Percentiles rank a stretch among this genome's conserved stretches.
These are phyloP conservation scores for Erebia palarica DNA, from an alignment of 2,888 invertebrate species.

Conservation along the genomic window DNA sequence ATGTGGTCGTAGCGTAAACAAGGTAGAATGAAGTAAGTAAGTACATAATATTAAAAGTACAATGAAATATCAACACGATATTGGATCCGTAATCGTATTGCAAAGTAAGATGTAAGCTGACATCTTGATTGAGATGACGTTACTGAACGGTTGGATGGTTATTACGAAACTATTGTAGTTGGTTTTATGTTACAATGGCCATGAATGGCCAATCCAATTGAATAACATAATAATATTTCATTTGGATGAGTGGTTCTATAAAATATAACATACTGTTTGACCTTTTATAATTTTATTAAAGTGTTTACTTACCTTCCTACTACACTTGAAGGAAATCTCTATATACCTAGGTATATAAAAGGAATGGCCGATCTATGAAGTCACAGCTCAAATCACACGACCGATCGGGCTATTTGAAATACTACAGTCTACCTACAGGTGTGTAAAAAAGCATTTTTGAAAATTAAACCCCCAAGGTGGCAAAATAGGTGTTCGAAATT, in stretches of 20 bases:
- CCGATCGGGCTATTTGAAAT: too few relatives aligned
- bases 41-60: neutral
- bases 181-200: constrained; percentile 10
- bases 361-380: too few relatives aligned
- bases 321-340: too few relatives aligned
- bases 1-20: too few relatives aligned
- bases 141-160: constrained; percentile 9
- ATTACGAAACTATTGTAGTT: constrained; percentile 18
- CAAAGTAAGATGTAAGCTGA: constrained; percentile 11
- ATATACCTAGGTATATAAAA: too few relatives aligned
- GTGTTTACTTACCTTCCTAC: too few relatives aligned
- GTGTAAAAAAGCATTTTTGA: neutral
- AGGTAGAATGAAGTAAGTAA: neutral
- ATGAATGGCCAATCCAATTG: constrained; percentile 7
- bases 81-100: constrained; percentile 5
- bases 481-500: too few relatives aligned
- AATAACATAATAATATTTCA: constrained; percentile 5
- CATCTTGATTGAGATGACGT: constrained; percentile 19
- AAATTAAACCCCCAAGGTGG: neutral
- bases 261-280: too few relatives aligned
- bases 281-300: too few relatives aligned
- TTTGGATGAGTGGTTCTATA: constrained; percentile 2
- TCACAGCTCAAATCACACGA: too few relatives aligned
- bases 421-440: too few relatives aligned
- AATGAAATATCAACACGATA: neutral